Percentiles rank a stretch among this genome's conserved stretches.
Evolutionary conservation across 2,888 invertebrate species (phyloP).

Genomic region (Schizaphis graminum): DNA sequence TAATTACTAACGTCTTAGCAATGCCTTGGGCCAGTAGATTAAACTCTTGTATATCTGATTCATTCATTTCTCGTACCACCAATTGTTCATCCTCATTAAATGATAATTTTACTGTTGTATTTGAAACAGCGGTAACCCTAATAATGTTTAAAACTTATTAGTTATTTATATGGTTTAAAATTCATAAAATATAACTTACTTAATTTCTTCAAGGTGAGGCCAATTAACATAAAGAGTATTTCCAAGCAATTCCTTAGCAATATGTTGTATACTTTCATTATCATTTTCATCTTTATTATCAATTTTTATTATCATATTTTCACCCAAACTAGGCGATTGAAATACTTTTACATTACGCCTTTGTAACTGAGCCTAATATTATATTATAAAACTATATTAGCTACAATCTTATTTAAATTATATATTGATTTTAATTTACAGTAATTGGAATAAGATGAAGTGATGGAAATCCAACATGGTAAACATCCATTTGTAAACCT

Average conservation of each 20-base stretch:
- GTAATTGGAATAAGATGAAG: conserved; percentile 86
- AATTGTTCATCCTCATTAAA: conserved; percentile 56
- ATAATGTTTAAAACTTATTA: conserved; percentile 77
- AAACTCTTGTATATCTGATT: conserved; percentile 56
- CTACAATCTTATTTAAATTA: background rate
- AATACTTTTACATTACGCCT: conserved; percentile 88
- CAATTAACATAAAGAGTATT: conserved; percentile 86
- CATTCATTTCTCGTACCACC: conserved; percentile 32
- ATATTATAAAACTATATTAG: conserved; percentile 63
- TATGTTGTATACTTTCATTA: conserved; percentile 70
- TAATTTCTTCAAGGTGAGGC: conserved; percentile 93
- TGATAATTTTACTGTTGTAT: conserved; percentile 36
- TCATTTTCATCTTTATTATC: conserved; percentile 69
- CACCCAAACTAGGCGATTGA: conserved; percentile 84
- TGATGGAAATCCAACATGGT: conserved; percentile 94
- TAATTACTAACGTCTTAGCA: conserved; percentile 46
- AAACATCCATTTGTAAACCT: conserved; percentile 78
- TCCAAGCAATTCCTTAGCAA: conserved; percentile 76
- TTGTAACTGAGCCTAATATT: conserved; percentile 76
- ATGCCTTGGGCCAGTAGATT: conserved; percentile 40
- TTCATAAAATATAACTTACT: conserved; percentile 72
- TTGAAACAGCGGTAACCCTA: conserved; percentile 70
- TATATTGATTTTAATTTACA: conserved; percentile 73
- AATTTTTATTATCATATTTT: conserved; percentile 86
- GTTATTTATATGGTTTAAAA: conserved; percentile 82